Percentiles rank a stretch among this genome's conserved stretches.
Evolutionary conservation across 2,888 invertebrate species (phyloP).

Genomic region (Embidobia sp.): DNA sequence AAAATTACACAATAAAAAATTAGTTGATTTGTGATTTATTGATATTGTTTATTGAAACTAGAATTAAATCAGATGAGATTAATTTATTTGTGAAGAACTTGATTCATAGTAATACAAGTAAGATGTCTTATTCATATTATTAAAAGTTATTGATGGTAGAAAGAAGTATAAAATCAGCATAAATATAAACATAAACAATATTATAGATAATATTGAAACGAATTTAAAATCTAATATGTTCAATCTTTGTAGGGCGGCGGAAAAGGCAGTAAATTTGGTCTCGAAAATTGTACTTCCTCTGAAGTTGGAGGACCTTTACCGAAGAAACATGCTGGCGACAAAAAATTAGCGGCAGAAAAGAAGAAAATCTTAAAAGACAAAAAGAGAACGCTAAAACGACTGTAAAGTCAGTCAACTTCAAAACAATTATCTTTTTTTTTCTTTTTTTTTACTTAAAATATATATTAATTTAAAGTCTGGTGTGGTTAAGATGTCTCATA

Average conservation of each 20-base stretch:
- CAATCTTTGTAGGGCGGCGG: slow-evolving; percentile 70
- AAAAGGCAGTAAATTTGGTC: slow-evolving; percentile 80
- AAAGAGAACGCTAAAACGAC: slow-evolving; percentile 92
- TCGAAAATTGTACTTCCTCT: slow-evolving; percentile 78
- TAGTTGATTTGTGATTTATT: too few relatives aligned
- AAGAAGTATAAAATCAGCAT: too few relatives aligned
- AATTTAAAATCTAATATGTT: neutral
- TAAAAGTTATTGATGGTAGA: too few relatives aligned
- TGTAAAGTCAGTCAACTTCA: slow-evolving; percentile 84
- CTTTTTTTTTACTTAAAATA: slow-evolving; percentile 68
- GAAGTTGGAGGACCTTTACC: slow-evolving; percentile 88
- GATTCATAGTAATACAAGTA: too few relatives aligned
- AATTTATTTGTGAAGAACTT: too few relatives aligned
- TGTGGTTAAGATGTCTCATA: slow-evolving; percentile 75
- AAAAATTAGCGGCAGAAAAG: slow-evolving; percentile 87
- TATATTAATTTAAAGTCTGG: slow-evolving; percentile 73
- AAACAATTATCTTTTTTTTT: slow-evolving; percentile 55
- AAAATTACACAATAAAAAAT: too few relatives aligned
- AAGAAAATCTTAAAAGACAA: slow-evolving; percentile 91
- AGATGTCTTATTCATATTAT: too few relatives aligned
- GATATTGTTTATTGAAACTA: too few relatives aligned
- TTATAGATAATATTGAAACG: neutral
- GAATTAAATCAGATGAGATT: too few relatives aligned
- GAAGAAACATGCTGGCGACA: slow-evolving; percentile 93
- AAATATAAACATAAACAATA: too few relatives aligned